Base-by-base conservation (phyloP, 2,113 vertebrate species). In the Isichthys henryi region DNA sequence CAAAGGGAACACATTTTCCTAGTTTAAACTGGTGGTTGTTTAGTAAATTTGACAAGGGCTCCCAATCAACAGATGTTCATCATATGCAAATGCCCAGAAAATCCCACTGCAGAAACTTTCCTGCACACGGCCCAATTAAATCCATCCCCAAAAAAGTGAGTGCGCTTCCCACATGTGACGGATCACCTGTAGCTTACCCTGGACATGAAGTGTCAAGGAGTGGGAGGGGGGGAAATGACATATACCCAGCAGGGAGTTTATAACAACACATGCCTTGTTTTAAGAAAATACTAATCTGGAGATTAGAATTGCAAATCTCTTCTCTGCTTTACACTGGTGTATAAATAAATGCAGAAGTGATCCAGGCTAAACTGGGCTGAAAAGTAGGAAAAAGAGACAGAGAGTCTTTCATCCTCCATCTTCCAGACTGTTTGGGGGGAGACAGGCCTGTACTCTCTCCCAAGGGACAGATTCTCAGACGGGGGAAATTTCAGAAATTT, bases 231-330 rank as follows among this genome's bases (percentile, higher is more conserved):
- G 45, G 21, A 7, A 10, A 35, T 15, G 17, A 23, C 23, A 21
- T 45, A 53, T 89, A 84, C 85, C 53, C 82, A 13, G 43, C 50
- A 46, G 53, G 43, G 88, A 45, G 83, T 43, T 50, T 70, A 5
- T 2, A 86, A 89, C 89, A 77, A 39, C 83, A 87, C 43, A 8
- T 35, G 84, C 89, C 58, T 86, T 86, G 89, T 87, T 89, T 87
- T 8, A 87, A 92, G 43, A 46, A 88, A 62, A 92, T 85, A 85
- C 91, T 94, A 95, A 93, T 90, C 77, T 46, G 92, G 94, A 90
- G 74, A 95, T 96, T 95, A 96, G 94, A 94, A 96, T 96, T 96
- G 95, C 95, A 95, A 96, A 96, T 96, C 90, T 91, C 86, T 92
- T 91, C 93, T 91, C 93, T 96, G 93, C 95, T 92, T 91, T 90